Evolutionary conservation across 1,140 invertebrate species (phyloP).

Genomic region (Goniozus legneri): DNA sequence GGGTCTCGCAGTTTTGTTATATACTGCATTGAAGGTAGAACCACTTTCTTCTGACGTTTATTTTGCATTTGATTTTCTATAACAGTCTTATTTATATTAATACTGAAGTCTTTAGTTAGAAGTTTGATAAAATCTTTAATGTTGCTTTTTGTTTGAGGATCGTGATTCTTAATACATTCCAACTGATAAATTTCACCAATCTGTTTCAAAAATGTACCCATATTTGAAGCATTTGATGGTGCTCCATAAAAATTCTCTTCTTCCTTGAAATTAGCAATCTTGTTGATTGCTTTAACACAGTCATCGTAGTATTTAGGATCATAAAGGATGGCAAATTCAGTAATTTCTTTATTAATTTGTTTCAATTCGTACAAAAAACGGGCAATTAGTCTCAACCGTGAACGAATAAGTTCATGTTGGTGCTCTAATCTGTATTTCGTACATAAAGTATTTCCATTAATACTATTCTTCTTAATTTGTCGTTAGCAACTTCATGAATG

Average conservation of each 20-base stretch:
- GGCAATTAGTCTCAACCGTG: slow-evolving; percentile 18
- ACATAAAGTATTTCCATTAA: slow-evolving; percentile 15
- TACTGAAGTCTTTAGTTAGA: slow-evolving; percentile 16
- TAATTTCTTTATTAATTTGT: slow-evolving; percentile 13
- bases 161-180: slow-evolving; percentile 14
- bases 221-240: slow-evolving; percentile 6
- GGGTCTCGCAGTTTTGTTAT: slow-evolving; percentile 16
- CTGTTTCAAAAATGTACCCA: slow-evolving; percentile 12
- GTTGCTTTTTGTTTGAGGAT: slow-evolving; percentile 3
- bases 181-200: not conserved
- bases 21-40: slow-evolving; percentile 17
- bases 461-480: slow-evolving; percentile 7
- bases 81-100: slow-evolving; percentile 22
- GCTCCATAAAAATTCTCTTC: not conserved
- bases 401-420: slow-evolving; percentile 14
- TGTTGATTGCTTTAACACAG: slow-evolving; percentile 14
- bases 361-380: slow-evolving; percentile 15
- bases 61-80: slow-evolving; percentile 16
- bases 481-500: slow-evolving; percentile 1
- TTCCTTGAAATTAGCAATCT: slow-evolving; percentile 6
- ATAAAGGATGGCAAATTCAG: slow-evolving; percentile 17
- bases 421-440: slow-evolving; percentile 16
- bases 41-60: slow-evolving; percentile 15
- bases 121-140: slow-evolving; percentile 20
- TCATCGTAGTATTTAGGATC: slow-evolving; percentile 15